These are phyloP conservation scores for Catostylus mosaicus DNA, from an alignment of 30 jellyfish, hydroid and myxozoan genomes.

Conservation along the genomic window DNA sequence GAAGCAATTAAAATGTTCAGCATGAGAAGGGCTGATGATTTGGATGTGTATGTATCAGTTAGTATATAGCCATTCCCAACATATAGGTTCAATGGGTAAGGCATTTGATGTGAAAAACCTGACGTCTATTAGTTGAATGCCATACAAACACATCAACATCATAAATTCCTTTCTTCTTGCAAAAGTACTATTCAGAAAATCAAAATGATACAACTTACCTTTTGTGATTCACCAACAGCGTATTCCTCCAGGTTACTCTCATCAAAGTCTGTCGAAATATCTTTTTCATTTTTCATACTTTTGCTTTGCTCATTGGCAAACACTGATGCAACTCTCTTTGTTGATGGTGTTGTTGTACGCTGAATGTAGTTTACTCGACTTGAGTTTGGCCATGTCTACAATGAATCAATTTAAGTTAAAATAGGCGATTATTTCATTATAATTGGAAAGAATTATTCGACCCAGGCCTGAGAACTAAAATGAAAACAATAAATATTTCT, in stretches of 20 bases:
- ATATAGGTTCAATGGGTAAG: too few species aligned
- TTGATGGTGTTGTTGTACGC: slow-evolving; percentile 58
- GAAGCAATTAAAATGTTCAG: too few species aligned
- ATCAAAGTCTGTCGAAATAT: slow-evolving; percentile 19
- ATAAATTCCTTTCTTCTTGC: not conserved
- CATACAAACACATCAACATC: not conserved
- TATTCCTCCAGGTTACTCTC: slow-evolving; percentile 47
- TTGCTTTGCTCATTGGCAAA: slow-evolving; percentile 72
- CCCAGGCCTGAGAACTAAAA: too few species aligned
- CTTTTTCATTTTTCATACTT: slow-evolving; percentile 41
- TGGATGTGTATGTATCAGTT: too few species aligned
- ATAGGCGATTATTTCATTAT: too few species aligned
- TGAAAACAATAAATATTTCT: too few species aligned
- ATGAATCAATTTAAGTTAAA: not conserved
- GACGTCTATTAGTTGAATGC: too few species aligned
- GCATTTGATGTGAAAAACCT: too few species aligned
- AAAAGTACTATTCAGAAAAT: not conserved
- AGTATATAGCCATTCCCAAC: too few species aligned
- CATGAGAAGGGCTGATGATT: too few species aligned
- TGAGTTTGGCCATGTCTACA: slow-evolving; percentile 81
- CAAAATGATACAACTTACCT: slow-evolving; percentile 8
- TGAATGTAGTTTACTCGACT: slow-evolving; percentile 65
- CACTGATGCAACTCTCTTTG: slow-evolving; percentile 88
- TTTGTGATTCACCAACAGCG: slow-evolving; percentile 32
- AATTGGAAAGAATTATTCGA: too few species aligned